Conservation (phyloP, 1,140 invertebrate genomes). For the Heliconius hewitsoni region DNA sequence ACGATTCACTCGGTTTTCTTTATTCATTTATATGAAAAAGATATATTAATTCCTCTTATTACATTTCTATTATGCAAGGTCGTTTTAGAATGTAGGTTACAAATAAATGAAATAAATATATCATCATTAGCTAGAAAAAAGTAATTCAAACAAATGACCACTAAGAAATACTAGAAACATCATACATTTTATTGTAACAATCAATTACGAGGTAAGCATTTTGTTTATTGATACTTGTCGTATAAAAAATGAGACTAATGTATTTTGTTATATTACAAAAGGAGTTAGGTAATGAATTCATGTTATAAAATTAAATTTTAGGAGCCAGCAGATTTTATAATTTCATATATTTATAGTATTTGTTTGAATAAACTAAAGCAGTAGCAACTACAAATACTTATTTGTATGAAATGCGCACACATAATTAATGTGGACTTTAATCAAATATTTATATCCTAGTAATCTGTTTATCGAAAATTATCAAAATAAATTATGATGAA, state of each 20-base stretch:
- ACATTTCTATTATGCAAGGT: conserved; percentile 8
- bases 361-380: too few species aligned
- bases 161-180: conserved; percentile 8
- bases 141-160: conserved; percentile 15
- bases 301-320: not conserved
- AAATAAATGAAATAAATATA: conserved; percentile 3
- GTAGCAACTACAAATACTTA: too few species aligned
- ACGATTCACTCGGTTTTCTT: not conserved
- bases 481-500: too few species aligned
- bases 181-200: conserved; percentile 15
- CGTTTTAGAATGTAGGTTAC: conserved; percentile 10
- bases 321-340: not conserved
- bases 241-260: conserved; percentile 17
- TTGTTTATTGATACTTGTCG: conserved; percentile 14
- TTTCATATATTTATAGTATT: too few species aligned
- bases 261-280: conserved; percentile 16
- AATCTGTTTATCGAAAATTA: too few species aligned
- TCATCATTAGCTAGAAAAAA: conserved; percentile 15
- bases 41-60: not conserved
- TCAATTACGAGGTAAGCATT: conserved; percentile 20
- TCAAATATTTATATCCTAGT: too few species aligned
- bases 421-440: too few species aligned
- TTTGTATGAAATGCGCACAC: too few species aligned
- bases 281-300: not conserved
- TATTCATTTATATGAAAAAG: not conserved